Evolutionary conservation across 2,797 vertebrate genomes (phyloP), one percentile per base, ranked within the genome.

Genomic region (Sebastes minor): DNA sequence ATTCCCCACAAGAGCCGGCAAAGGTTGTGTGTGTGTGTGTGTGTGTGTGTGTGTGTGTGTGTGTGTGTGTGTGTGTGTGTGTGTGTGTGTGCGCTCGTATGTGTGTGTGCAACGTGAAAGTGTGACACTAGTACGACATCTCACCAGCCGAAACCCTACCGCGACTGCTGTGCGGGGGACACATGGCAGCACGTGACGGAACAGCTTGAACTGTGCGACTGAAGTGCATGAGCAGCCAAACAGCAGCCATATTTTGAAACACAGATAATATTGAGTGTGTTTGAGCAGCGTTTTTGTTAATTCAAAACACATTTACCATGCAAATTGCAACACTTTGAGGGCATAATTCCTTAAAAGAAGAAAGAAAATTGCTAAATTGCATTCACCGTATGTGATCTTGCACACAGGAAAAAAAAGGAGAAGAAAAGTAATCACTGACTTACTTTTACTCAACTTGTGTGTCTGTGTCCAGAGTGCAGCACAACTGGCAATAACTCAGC

Each of bases 111-210:
- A 11, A 27, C 23, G 11, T 18, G 10, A 30, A 20, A 79, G 78
- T 83, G 76, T 77, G 76, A 80, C 55, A 68, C 72, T 6, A 42
- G 83, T 61, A 78, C 69, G 74, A 86, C 72, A 68, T 90, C 86
- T 82, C 83, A 87, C 82, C 91, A 90, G 86, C 83, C 61, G 49
- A 87, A 70, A 68, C 85, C 65, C 83, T 42, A 68, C 60, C 79
- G 79, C 80, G 55, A 79, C 90, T 76, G 89, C 91, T 91, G 92
- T 89, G 91, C 77, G 5, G 88, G 82, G 83, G 87, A 89, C 89
- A 91, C 88, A 91, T 89, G 89, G 88, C 81, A 71, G 71, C 86
- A 83, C 88, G 80, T 81, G 83, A 88, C 4, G 22, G 73, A 93
- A 89, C 92, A 92, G 91, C 90, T 91, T 91, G 89, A 92, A 72